Conservation (phyloP, 2,888 invertebrate species). For the Lycaena phlaeas region DNA sequence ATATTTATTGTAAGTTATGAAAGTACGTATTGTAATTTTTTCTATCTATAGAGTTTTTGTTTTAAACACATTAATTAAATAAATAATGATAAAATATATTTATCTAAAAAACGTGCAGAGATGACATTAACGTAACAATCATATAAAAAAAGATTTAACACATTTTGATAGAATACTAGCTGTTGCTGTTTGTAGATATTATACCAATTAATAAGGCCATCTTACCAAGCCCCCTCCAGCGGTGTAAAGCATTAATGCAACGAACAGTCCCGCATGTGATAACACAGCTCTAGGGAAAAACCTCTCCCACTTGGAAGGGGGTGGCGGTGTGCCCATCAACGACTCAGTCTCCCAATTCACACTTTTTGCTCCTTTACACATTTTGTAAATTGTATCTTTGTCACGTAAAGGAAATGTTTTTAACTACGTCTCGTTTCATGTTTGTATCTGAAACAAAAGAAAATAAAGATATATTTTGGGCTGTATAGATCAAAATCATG, state of each 20-base stretch:
- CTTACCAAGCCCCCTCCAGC: constrained; percentile 86
- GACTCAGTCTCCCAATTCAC: constrained; percentile 67
- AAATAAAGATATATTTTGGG: too few species aligned
- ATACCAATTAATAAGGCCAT: constrained; percentile 21
- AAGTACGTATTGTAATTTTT: too few species aligned
- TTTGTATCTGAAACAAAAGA: constrained; percentile 12
- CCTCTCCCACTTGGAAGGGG: constrained; percentile 57
- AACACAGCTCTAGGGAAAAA: constrained; percentile 77
- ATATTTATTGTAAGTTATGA: too few species aligned
- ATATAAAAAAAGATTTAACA: too few species aligned
- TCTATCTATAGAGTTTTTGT: too few species aligned
- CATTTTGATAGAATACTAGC: too few species aligned
- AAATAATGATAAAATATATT: too few species aligned
- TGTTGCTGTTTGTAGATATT: too few species aligned
- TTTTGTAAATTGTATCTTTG: constrained; percentile 17
- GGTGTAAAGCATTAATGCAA: constrained; percentile 84
- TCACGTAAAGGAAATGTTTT: constrained; percentile 7
- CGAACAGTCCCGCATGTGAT: constrained; percentile 82
- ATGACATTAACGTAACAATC: too few species aligned
- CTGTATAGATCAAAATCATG: too few species aligned
- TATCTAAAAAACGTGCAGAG: too few species aligned
- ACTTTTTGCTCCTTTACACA: constrained; percentile 57
- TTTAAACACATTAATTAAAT: too few species aligned
- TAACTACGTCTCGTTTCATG: constrained; percentile 8
- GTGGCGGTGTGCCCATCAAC: constrained; percentile 54